phyloP scores from a whole-genome alignment of 1,140 invertebrate genomes.

The Oscheius sp. region DNA sequence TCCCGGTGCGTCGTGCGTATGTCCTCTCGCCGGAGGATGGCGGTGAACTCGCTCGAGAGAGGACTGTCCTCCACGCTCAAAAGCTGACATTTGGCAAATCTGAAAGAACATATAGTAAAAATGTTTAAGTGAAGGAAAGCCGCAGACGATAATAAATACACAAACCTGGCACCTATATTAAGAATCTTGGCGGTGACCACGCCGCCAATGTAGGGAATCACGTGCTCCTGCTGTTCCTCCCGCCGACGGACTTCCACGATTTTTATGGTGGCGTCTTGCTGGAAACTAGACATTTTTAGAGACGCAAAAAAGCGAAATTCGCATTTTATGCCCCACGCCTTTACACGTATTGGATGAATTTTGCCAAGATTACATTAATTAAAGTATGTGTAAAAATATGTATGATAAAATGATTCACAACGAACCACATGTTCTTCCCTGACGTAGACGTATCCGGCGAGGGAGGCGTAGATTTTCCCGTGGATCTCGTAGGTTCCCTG shows the following conservation, averaged over 20 bases:
- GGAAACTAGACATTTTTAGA: neutral
- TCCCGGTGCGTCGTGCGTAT: constrained; percentile 27
- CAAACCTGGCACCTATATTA: constrained; percentile 22
- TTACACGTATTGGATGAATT: neutral
- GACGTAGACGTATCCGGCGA: constrained; percentile 28
- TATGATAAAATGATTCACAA: too few relatives aligned
- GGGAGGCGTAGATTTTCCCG: constrained; percentile 31
- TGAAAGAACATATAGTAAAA: neutral
- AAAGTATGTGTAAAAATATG: neutral
- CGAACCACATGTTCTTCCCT: constrained; percentile 3
- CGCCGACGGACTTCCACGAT: constrained; percentile 34
- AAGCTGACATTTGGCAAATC: constrained; percentile 38
- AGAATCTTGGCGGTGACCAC: constrained; percentile 33
- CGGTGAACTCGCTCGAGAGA: constrained; percentile 26
- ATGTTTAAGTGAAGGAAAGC: too few relatives aligned
- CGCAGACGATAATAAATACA: neutral
- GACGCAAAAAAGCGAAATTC: constrained; percentile 17
- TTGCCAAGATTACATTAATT: constrained; percentile 1
- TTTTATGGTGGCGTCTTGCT: constrained; percentile 24
- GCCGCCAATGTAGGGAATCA: constrained; percentile 36
- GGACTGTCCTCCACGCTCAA: constrained; percentile 37
- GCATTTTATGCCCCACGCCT: too few relatives aligned
- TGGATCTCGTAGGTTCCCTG: constrained; percentile 34
- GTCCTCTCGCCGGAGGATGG: constrained; percentile 29
- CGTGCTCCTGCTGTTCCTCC: constrained; percentile 27